Evolutionary conservation across 1,140 invertebrate genomes (phyloP), one percentile per base, ranked within the genome.

Genomic region (Polyergus mexicanus): DNA sequence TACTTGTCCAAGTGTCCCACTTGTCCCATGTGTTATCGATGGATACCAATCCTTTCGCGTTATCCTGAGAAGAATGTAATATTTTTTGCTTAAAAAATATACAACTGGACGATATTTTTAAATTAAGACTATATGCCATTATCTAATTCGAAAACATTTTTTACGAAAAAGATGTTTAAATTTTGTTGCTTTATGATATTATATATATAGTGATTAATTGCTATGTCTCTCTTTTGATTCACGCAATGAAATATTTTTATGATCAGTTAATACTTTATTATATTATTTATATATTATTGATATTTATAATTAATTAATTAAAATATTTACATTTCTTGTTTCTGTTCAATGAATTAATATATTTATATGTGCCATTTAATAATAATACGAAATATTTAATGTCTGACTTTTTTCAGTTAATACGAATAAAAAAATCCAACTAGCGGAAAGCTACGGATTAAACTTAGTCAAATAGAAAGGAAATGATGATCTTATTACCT

Each of bases 401-500:
- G 32, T 44, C 22, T 38, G 11, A 44, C 13, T 68, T 41, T 68
- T 35, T 68, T 19, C 3, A 69, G 22, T 44, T 68, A 69, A 71
- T 71, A 32, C 16, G 16, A 56, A 56, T 72, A 16, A 47, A 47
- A 47, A 47, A 47, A 16, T 35, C 10, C 3, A 74, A 56, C 0
- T 16, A 56, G 11, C 2, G 8, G 11, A 47, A 47, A 47, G 7
- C 5, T 47, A 28, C 35, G 22, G 32, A 54, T 56, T 66, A 35
- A 47, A 25, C 32, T 63, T 19, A 78, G 22, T 6, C 0, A 58
- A 74, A 58, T 72, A 13, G 2, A 16, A 16, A n/a, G 72, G 7
- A 60, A 60, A 72, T 22, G 22, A n/a, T 38, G 0, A 44, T 72
- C 19, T 28, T 44, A 25, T 60, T 91, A 96, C 96, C 92, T 95